phyloP scores from a whole-genome alignment of 2,797 vertebrate species.

The Xyrichtys novacula region DNA sequence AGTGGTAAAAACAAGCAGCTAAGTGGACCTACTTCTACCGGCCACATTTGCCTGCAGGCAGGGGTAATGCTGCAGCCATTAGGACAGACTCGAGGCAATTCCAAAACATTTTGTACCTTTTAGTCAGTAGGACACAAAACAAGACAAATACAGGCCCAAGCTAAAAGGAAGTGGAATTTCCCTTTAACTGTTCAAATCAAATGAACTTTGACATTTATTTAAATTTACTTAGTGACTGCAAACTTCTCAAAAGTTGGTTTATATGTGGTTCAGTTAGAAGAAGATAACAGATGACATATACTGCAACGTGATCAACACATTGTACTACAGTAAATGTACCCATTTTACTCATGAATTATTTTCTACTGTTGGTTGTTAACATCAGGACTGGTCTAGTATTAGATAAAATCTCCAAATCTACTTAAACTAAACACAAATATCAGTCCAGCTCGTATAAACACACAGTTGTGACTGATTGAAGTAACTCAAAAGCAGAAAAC shows the following conservation, averaged over 20 bases:
- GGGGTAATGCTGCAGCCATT: too few relatives aligned
- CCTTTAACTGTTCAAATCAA: too few relatives aligned
- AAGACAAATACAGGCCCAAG: too few relatives aligned
- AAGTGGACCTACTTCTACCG: too few relatives aligned
- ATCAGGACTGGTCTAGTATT: background rate
- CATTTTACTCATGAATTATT: background rate
- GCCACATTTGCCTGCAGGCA: too few relatives aligned
- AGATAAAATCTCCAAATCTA: background rate
- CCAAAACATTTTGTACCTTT: too few relatives aligned
- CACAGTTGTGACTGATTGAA: background rate
- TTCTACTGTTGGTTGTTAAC: background rate
- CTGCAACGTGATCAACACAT: background rate
- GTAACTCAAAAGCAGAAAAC: background rate
- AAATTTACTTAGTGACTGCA: background rate
- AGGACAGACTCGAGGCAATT: too few relatives aligned
- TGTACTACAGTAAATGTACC: background rate
- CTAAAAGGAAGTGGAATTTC: too few relatives aligned
- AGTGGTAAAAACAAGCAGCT: too few relatives aligned
- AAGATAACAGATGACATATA: background rate
- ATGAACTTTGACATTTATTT: too few relatives aligned
- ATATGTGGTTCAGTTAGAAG: constrained; percentile 6
- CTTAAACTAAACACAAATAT: constrained; percentile 18
- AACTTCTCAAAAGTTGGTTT: constrained; percentile 1
- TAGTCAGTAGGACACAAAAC: too few relatives aligned
- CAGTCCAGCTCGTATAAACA: constrained; percentile 1